These are phyloP conservation scores for Corythornis madagascariensis DNA, from an alignment of 2,113 vertebrate genomes.

Conservation along the genomic window DNA sequence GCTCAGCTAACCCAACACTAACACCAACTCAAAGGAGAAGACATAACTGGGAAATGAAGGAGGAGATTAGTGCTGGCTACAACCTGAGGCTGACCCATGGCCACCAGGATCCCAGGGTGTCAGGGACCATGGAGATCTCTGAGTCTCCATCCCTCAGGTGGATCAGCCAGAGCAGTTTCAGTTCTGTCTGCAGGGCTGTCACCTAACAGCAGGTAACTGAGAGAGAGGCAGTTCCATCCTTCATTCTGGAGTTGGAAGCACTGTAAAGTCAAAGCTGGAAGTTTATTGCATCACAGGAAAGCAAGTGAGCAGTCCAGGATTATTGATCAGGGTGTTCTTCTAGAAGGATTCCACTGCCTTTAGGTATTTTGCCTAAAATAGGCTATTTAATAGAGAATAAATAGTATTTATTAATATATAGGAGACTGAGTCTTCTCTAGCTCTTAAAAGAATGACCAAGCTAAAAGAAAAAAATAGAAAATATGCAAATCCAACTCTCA, in stretches of 20 bases:
- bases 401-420: too few species aligned
- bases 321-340: neutral
- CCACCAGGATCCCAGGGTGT: too few species aligned
- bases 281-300: neutral
- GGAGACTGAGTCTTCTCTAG: too few species aligned
- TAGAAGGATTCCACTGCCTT: neutral
- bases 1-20: neutral
- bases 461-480: too few species aligned
- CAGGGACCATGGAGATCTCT: too few species aligned
- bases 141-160: too few species aligned
- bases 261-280: neutral
- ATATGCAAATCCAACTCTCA: too few species aligned
- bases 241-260: neutral
- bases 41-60: neutral
- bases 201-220: neutral
- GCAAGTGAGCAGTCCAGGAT: neutral
- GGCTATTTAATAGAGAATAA: too few species aligned
- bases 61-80: neutral
- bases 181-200: neutral
- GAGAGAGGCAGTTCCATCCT: neutral
- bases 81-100: neutral
- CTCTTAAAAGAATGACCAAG: too few species aligned
- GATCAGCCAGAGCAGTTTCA: neutral
- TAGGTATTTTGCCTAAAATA: neutral
- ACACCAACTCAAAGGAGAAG: neutral